Base-by-base conservation (phyloP, 2,797 vertebrate species). In the Botia kubotai region DNA sequence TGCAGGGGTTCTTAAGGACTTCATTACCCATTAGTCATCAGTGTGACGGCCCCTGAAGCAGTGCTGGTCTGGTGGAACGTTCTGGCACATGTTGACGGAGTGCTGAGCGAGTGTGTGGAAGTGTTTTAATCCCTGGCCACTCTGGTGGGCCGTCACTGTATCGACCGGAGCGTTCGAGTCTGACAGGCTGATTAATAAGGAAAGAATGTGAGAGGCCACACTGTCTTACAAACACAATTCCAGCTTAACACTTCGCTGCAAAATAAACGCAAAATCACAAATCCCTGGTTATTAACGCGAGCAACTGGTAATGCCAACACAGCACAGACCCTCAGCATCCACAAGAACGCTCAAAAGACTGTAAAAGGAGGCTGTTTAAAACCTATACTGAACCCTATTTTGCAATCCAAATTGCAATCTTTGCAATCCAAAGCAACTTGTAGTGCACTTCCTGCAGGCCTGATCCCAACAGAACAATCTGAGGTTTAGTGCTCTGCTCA, bases 171-270 rank as follows among this genome's bases (percentile, higher is more conserved):
- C 68, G 81, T 83, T 77, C 66, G 78, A 11, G 53, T 83, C 78
- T 85, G 87, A 84, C 84, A 84, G 69, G 62, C 82, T 84, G 84
- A 86, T 87, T 87, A 83, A 86, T 86, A 86, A 83, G 73, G 77
- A 80, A 80, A 67, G 58, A 76, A 86, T 73, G 62, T 65, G 81
- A 86, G 68, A 50, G 74, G 62, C 72, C 75, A 75, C 68, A 72
- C 58, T 73, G 65, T 73, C 63, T 76, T 50, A 73, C 19, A 74
- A 70, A 52, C 50, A 48, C 75, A 83, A 70, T 52, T 57, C 2
- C 10, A 19, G 68, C 53, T 66, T 79, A 74, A 58, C 74, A 52
- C 48, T 52, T 13, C 14, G 53, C 62, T 58, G 66, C 39, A 33
- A 76, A 33, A 67, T 5, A 69, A 55, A 48, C 63, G 46, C 13